Evolutionary conservation across 2,888 invertebrate genomes (phyloP).

Genomic region (Meliscaeva auricollis): DNA sequence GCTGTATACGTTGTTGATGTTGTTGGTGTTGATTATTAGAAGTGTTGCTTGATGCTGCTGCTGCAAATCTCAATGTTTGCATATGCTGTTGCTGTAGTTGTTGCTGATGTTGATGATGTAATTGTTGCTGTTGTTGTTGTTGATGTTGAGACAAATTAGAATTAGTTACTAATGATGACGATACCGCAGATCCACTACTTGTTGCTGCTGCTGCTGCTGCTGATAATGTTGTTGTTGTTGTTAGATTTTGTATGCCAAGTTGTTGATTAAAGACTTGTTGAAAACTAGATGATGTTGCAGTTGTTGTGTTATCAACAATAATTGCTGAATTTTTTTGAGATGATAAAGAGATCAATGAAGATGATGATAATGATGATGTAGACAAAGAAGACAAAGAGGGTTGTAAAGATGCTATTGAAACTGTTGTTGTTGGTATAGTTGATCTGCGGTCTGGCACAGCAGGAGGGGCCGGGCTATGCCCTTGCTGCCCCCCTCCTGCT

Average conservation of each 20-base stretch:
- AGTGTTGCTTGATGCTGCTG: conserved; percentile 50
- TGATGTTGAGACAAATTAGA: conserved; percentile 74
- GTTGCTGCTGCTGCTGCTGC: conserved; percentile 62
- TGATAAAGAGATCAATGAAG: conserved; percentile 60
- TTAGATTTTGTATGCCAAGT: conserved; percentile 77
- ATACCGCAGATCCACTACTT: conserved; percentile 79
- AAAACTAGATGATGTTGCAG: conserved; percentile 77
- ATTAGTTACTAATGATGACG: conserved; percentile 76
- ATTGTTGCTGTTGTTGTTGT: conserved; percentile 77
- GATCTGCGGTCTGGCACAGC: conserved; percentile 84
- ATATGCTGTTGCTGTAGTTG: conserved; percentile 77
- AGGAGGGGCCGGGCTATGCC: conserved; percentile 84
- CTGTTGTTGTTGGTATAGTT: conserved; percentile 79
- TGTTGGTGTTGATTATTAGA: conserved; percentile 62
- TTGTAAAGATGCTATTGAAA: conserved; percentile 73
- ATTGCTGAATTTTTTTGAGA: conserved; percentile 50
- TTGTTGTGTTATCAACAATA: conserved; percentile 65
- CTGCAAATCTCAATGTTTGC: conserved; percentile 71
- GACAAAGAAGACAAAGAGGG: conserved; percentile 58
- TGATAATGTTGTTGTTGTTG: too few species aligned
- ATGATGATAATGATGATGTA: conserved; percentile 62
- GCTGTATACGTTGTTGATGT: conserved; percentile 77
- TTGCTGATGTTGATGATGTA: conserved; percentile 77
- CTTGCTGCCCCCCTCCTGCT: conserved; percentile 85
- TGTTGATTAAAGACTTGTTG: conserved; percentile 79